Base-by-base conservation (phyloP, 2,113 vertebrate genomes). In the Gopherus flavomarginatus region DNA sequence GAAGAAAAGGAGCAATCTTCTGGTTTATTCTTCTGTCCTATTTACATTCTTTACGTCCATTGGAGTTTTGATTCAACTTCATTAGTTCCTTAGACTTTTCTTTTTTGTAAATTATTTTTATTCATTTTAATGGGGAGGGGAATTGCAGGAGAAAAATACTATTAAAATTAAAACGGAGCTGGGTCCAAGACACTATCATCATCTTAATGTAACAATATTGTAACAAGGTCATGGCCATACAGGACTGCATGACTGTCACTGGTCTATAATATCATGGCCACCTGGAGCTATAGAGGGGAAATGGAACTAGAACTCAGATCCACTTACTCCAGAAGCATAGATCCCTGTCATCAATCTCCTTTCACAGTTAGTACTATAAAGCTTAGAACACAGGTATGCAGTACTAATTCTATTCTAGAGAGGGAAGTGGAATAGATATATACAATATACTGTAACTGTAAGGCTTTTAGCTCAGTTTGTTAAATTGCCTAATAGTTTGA, bases 11-110 rank as follows among this genome's bases (percentile, higher is more conserved):
- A 79, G 97, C 72, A 95, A 95, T 93, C 93, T 95, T 90, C 85
- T 89, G 91, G 93, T 96, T 97, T 95, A 95, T 95, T 80, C 91
- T 94, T 87, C 83, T 96, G 96, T 95, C 54, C 72, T 91, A 96
- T 96, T 97, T 98, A 95, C 92, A 96, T 97, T 97, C 86, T 96
- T 97, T 94, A 94, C 77, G 56, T 82, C 14, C 35, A 81, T 69
- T 97, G 90, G 80, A 81, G 81, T 31, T 49, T 84, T 96, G 54
- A 94, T 86, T 94, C 22, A 72, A 5, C 24, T 72, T 92, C 89
- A 80, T 49, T 94, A 81, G 22, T 79, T 54, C 11, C 42, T 94
- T 3, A 0, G 2, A 4, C 52, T 83, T 90, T 93, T 62, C 2
- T 4, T 89, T 93, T 95, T 90, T 42, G 91, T 35, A 54, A 12